A percentile compares a stretch with the other conserved stretches of the same genome.
These are phyloP conservation scores for Lasioglossum albipes DNA, from an alignment of 1,140 invertebrate species.

Conservation along the genomic window DNA sequence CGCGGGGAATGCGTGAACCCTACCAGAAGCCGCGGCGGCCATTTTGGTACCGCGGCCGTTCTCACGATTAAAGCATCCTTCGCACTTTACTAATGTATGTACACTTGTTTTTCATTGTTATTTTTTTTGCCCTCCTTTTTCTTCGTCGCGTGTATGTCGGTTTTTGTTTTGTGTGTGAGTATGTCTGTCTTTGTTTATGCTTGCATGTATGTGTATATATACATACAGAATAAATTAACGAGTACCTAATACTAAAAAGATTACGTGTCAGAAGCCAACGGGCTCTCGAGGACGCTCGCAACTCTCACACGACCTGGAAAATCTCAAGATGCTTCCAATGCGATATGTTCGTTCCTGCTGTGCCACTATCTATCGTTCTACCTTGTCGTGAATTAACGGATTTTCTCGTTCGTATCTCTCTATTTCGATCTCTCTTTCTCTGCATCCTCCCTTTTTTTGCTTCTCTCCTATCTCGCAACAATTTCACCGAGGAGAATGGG, in stretches of 20 bases:
- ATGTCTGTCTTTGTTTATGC: background rate
- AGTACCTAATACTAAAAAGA: constrained; percentile 38
- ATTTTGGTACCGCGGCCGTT: too few species aligned
- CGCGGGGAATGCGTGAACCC: background rate
- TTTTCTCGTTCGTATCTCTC: background rate
- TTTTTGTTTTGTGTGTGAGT: background rate
- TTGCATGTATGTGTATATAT: constrained; percentile 4
- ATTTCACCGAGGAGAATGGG: background rate
- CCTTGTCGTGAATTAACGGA: background rate
- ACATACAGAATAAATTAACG: constrained; percentile 42
- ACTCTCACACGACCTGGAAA: constrained; percentile 3
- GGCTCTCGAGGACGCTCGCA: background rate
- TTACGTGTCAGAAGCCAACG: constrained; percentile 9
- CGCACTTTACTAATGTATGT: constrained; percentile 30
- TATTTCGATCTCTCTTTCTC: background rate
- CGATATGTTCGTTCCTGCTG: constrained; percentile 27
- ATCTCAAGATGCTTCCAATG: constrained; percentile 42
- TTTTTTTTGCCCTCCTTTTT: background rate
- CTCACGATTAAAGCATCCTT: constrained; percentile 28
- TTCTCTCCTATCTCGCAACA: background rate
- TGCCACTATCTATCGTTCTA: background rate
- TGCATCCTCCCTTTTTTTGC: background rate
- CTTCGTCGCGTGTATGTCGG: background rate
- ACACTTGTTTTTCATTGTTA: background rate
- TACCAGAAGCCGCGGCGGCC: background rate